These are phyloP conservation scores for Drosophila nasuta DNA, from an alignment of 1,140 invertebrate species.

Conservation along the genomic window DNA sequence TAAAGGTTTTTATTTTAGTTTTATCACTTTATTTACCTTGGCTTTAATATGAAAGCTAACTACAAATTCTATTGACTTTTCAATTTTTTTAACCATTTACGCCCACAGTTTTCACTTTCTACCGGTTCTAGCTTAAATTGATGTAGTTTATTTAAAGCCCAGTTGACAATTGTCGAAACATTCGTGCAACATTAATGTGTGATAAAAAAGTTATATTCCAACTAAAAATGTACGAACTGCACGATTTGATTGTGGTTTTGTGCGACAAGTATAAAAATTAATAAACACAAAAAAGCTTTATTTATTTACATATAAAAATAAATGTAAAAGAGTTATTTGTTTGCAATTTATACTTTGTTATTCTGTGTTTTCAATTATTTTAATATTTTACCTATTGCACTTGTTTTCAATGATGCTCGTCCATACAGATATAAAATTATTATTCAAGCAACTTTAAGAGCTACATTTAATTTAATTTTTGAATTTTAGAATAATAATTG, in stretches of 20 bases:
- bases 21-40: not conserved
- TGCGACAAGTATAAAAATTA: not conserved
- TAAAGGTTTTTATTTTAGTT: conserved; percentile 14
- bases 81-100: conserved; percentile 37
- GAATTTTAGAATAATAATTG: too few relatives aligned
- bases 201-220: not conserved
- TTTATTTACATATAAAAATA: not conserved
- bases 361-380: not conserved
- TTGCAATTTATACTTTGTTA: not conserved
- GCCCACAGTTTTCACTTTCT: conserved; percentile 25
- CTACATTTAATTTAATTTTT: too few relatives aligned
- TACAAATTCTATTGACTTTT: not conserved
- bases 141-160: conserved; percentile 7
- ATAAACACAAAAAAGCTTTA: not conserved
- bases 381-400: not conserved
- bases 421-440: too few relatives aligned
- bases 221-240: not conserved
- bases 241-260: not conserved
- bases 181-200: not conserved
- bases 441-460: too few relatives aligned
- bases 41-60: not conserved
- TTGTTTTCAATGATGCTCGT: too few relatives aligned
- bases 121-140: not conserved
- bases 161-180: not conserved
- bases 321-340: not conserved